These are phyloP conservation scores for Chloebia gouldiae DNA, from an alignment of 2,113 vertebrate genomes.

Conservation along the genomic window DNA sequence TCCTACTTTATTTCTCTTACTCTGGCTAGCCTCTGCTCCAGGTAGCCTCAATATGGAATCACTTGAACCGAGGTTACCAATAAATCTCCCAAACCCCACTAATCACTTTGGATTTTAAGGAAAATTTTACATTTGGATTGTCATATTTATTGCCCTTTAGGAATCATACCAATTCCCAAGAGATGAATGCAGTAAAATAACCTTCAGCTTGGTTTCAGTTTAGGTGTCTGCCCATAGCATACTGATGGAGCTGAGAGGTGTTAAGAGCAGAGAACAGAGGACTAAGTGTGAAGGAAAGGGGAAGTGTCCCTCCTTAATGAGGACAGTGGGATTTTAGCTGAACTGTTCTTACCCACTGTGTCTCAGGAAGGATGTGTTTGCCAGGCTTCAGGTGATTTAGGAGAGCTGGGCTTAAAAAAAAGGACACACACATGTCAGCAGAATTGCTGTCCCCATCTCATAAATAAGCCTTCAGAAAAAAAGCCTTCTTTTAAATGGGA, in stretches of 20 bases:
- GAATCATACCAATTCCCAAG: not conserved
- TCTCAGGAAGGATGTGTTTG: not conserved
- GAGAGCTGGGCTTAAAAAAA: not conserved
- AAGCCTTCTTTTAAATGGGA: not conserved
- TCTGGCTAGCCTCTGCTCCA: not conserved
- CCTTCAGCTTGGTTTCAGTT: not conserved
- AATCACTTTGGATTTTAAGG: not conserved
- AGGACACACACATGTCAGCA: not conserved
- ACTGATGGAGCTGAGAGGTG: not conserved
- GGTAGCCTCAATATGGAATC: not conserved
- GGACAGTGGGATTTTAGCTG: not conserved
- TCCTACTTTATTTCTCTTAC: not conserved
- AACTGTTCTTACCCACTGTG: not conserved
- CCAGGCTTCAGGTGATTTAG: constrained; percentile 15
- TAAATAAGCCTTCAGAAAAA: constrained; percentile 9
- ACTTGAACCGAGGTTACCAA: not conserved
- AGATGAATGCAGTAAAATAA: not conserved
- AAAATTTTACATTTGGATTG: not conserved
- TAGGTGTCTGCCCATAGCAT: not conserved
- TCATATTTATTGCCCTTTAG: not conserved
- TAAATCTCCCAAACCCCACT: not conserved
- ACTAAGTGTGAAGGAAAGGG: not conserved
- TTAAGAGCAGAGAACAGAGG: not conserved
- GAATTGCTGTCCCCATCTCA: not conserved
- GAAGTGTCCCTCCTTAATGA: not conserved